phyloP scores from a whole-genome alignment of 2,888 invertebrate species.

The Drosophila putrida region DNA sequence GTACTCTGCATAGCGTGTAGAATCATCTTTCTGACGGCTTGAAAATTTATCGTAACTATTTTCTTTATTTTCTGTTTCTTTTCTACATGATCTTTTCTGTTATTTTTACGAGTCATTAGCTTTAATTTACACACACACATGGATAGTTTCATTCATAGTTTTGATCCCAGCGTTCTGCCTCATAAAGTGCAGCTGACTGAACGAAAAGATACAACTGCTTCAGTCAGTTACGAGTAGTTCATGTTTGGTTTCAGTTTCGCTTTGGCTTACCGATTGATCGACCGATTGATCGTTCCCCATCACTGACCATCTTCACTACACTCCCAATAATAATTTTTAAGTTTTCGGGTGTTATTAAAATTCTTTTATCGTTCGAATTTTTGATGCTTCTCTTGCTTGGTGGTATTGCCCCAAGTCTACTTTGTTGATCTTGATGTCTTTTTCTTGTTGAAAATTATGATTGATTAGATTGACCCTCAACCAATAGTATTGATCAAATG shows the following conservation, averaged over 20 bases:
- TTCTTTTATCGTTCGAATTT: conserved; percentile 36
- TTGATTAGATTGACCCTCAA: conserved; percentile 72
- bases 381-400: conserved; percentile 39
- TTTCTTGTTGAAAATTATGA: conserved; percentile 66
- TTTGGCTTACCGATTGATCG: conserved; percentile 44
- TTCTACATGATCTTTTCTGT: conserved; percentile 42
- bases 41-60: conserved; percentile 35
- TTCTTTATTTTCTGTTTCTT: conserved; percentile 19
- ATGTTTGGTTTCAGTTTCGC: conserved; percentile 20
- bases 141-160: conserved; percentile 69
- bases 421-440: conserved; percentile 46
- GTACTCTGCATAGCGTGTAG: conserved; percentile 41
- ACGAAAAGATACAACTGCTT: conserved; percentile 20
- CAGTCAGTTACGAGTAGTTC: conserved; percentile 15
- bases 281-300: conserved; percentile 51
- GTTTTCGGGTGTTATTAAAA: conserved; percentile 35
- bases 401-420: conserved; percentile 37
- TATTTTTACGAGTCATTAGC: conserved; percentile 81
- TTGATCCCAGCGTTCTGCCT: conserved; percentile 53
- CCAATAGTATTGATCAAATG: conserved; percentile 43
- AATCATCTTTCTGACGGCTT: conserved; percentile 41
- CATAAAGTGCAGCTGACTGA: conserved; percentile 56
- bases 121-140: conserved; percentile 70
- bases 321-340: conserved; percentile 9
- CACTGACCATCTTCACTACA: conserved; percentile 30